Evolutionary conservation across 2,888 invertebrate genomes (phyloP).

Genomic region (Aproaerema taeniolella): DNA sequence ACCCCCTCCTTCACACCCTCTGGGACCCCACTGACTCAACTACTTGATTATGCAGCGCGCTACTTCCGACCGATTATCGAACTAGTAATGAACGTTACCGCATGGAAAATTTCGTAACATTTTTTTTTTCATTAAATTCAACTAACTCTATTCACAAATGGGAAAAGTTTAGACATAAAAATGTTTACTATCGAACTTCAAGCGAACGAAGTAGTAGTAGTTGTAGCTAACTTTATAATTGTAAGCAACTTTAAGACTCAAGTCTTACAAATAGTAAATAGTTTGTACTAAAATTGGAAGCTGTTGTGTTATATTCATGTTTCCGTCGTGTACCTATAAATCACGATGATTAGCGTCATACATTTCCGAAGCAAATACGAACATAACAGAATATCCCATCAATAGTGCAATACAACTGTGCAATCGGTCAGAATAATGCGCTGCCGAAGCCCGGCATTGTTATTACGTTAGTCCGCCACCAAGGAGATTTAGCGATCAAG

Average conservation of each 20-base stretch:
- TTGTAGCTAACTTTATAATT: too few species aligned
- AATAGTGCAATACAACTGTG: constrained; percentile 43
- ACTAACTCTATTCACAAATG: too few species aligned
- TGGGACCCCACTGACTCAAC: constrained; percentile 41
- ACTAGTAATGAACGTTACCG: constrained; percentile 67
- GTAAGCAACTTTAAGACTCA: too few species aligned
- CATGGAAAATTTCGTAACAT: constrained; percentile 42
- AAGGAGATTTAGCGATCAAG: constrained; percentile 31
- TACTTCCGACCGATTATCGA: constrained; percentile 70
- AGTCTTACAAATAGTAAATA: too few species aligned
- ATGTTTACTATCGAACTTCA: too few species aligned
- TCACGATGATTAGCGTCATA: constrained; percentile 13
- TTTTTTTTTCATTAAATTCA: constrained; percentile 20
- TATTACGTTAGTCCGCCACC: constrained; percentile 36
- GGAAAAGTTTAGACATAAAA: too few species aligned
- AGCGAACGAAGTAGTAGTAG: too few species aligned
- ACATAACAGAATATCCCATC: constrained; percentile 16
- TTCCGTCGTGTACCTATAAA: not conserved
- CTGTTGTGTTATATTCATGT: too few species aligned
- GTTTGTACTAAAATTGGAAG: too few species aligned
- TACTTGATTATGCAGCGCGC: constrained; percentile 73
- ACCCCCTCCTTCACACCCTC: constrained; percentile 21
- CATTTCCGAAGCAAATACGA: constrained; percentile 16
- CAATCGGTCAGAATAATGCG: constrained; percentile 61
- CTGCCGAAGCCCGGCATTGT: constrained; percentile 37